phyloP scores from a whole-genome alignment of 2,113 vertebrate species.

The Psettodes erumei region DNA sequence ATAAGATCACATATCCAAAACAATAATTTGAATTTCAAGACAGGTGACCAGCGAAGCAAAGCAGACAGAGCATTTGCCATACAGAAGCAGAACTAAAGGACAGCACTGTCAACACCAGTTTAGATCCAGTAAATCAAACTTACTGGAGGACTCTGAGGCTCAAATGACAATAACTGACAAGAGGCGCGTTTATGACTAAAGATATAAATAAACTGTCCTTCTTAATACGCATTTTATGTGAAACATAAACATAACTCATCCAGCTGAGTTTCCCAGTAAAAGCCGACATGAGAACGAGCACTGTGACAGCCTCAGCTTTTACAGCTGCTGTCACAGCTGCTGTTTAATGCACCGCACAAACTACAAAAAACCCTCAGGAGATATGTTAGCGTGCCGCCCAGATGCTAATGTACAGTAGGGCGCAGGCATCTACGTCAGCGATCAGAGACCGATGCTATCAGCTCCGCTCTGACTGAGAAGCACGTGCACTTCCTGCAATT shows the following conservation, averaged over 20 bases:
- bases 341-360: constrained; percentile 10
- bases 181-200: background rate
- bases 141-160: constrained; percentile 20
- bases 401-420: constrained; percentile 22
- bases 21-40: constrained; percentile 56
- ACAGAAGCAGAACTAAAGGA: constrained; percentile 62
- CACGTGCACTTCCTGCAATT: background rate
- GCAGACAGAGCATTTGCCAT: constrained; percentile 54
- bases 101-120: constrained; percentile 45
- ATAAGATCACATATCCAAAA: constrained; percentile 71
- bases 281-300: constrained; percentile 2
- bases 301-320: constrained; percentile 12
- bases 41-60: constrained; percentile 65
- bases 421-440: constrained; percentile 9
- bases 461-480: background rate
- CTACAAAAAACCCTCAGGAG: constrained; percentile 15
- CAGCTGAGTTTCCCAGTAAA: constrained; percentile 1
- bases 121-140: constrained; percentile 28
- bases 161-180: constrained; percentile 14
- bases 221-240: background rate
- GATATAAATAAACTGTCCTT: constrained; percentile 5
- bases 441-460: constrained; percentile 1
- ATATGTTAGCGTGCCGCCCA: constrained; percentile 29
- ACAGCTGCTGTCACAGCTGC: background rate
- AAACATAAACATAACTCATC: background rate